Evolutionary conservation across 92 coral and sea anemone genomes (phyloP).

Genomic region (Siderastrea siderea): DNA sequence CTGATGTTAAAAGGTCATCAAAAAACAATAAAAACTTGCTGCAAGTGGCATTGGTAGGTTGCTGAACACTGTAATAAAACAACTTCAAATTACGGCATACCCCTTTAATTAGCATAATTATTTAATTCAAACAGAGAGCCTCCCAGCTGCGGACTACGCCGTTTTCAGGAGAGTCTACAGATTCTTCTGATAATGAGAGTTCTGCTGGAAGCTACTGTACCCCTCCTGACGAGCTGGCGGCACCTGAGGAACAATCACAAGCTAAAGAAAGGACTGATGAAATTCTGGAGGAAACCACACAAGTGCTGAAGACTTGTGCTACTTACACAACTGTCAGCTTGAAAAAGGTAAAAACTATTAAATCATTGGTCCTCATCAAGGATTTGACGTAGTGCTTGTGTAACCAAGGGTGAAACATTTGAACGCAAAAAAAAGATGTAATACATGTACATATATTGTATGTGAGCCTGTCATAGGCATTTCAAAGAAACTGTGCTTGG

Average conservation of each 20-base stretch:
- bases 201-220: conserved; percentile 61
- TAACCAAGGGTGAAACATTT: too few relatives aligned
- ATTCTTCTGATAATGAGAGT: conserved; percentile 92
- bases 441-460: too few relatives aligned
- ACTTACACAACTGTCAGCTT: conserved; percentile 95
- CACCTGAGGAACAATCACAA: conserved; percentile 28
- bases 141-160: conserved; percentile 93
- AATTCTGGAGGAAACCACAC: conserved; percentile 62
- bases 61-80: too few relatives aligned
- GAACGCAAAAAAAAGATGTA: too few relatives aligned
- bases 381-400: too few relatives aligned
- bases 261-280: conserved; percentile 46
- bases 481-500: too few relatives aligned
- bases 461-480: too few relatives aligned
- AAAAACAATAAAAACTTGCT: too few relatives aligned
- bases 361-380: too few relatives aligned
- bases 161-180: conserved; percentile 96
- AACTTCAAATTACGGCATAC: neutral
- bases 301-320: conserved; percentile 96
- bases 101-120: neutral
- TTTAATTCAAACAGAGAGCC: conserved; percentile 75
- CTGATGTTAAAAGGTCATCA: too few relatives aligned
- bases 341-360: conserved; percentile 77
- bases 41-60: too few relatives aligned
- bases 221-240: conserved; percentile 64